Conservation (phyloP, 1,140 invertebrate genomes). For the Rhizoglyphus robini region DNA sequence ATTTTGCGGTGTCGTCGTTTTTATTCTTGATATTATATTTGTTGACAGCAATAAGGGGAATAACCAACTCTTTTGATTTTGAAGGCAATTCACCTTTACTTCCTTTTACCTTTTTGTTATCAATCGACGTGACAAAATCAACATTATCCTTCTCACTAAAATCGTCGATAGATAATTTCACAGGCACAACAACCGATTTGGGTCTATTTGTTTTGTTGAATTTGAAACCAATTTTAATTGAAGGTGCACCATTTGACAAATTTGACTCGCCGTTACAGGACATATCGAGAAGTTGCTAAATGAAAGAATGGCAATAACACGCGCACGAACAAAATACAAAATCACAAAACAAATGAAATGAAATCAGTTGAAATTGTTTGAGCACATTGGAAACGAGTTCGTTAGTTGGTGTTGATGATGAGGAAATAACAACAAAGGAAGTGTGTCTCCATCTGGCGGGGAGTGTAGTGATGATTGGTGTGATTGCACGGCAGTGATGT, state of each 20-base stretch:
- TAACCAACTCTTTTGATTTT: conserved; percentile 33
- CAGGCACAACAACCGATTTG: not conserved
- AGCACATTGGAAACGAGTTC: not conserved
- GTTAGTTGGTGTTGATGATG: not conserved
- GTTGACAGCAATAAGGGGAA: conserved; percentile 36
- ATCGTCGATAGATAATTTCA: not conserved
- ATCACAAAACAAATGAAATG: too few species aligned
- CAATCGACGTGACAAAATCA: conserved; percentile 23
- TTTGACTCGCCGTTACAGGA: too few species aligned
- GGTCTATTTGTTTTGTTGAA: not conserved
- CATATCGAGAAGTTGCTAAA: too few species aligned
- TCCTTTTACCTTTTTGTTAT: conserved; percentile 22
- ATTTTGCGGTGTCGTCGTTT: conserved; percentile 10
- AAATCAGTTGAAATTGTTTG: too few species aligned
- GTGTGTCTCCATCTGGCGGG: not conserved
- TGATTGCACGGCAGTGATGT: not conserved
- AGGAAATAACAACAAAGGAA: not conserved
- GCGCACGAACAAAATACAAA: too few species aligned
- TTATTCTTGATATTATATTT: conserved; percentile 26
- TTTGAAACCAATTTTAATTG: conserved; percentile 4
- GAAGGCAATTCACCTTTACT: conserved; percentile 24
- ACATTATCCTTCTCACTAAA: conserved; percentile 13
- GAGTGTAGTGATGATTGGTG: not conserved
- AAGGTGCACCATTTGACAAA: not conserved
- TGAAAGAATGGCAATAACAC: too few species aligned